Evolutionary conservation across 2,888 invertebrate genomes (phyloP), one percentile per base, ranked within the genome.

Genomic region (Euspilapteryx auroguttella): DNA sequence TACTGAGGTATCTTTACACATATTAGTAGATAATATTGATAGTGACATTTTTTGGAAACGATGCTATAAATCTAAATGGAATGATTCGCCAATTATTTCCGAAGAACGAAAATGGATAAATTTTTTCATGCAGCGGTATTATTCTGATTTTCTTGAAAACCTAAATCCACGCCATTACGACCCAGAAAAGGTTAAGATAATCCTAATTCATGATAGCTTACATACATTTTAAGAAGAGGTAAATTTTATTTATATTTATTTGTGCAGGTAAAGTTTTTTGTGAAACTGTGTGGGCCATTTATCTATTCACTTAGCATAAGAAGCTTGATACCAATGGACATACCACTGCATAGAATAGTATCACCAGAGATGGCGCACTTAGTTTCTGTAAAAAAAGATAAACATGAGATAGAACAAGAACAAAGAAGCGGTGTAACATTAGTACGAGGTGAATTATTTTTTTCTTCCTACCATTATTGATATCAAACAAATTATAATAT

Each of bases 31-130:
- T 31, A 68, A 69, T 38, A 68, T 77, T 15, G 59, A 63, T 44
- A 65, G 55, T 41, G 69, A 77, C 35, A 52, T 68, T 34, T 76
- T 76, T 46, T 77, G 77, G 77, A 68, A 63, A 45, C 52, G 66
- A 34, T 71, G 61, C 31, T 76, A 71, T 34, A 44, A 45, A 21
- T 49, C 62, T 1, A 62, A 54, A 37, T 75, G 71, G 62, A 35
- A 39, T 1, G 58, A 64, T 42, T 46, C 42, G 21, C 55, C 66
- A 2, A 32, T 49, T 24, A 33, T 53, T 21, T 31, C 45, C 2
- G 44, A 51, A 24, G 41, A 45, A 15, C 66, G 61, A 39, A 56
- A 49, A 33, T 76, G 69, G 73, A 59, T 76, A 10, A 68, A 65
- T 38, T 44, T 63, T 27, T 76, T 59, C 35, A 58, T 77, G 59